phyloP scores from a whole-genome alignment of 2,797 vertebrate genomes.

The Pipistrellus kuhlii region DNA sequence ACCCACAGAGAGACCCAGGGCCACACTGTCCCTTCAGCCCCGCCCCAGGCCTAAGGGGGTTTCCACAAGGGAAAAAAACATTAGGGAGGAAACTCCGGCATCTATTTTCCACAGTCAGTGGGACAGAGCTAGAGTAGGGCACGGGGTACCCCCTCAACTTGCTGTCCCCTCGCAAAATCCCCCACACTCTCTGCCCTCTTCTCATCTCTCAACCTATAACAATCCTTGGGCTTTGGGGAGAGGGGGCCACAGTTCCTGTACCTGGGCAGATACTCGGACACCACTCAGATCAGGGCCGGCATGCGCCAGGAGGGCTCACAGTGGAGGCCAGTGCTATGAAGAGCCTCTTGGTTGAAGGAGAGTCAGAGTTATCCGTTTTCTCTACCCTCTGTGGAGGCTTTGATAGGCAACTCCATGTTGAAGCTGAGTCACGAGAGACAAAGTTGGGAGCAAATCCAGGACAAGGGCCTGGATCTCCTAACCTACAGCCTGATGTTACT shows the following conservation, averaged over 20 bases:
- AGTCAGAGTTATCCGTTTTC: constrained; percentile 25
- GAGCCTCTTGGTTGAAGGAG: not conserved
- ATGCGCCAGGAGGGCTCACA: not conserved
- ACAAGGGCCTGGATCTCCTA: constrained; percentile 22
- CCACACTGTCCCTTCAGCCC: constrained; percentile 33
- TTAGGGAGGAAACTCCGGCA: constrained; percentile 76
- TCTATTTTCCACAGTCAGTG: constrained; percentile 68
- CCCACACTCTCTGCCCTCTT: not conserved
- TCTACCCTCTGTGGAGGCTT: not conserved
- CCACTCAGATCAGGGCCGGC: not conserved
- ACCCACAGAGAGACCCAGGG: constrained; percentile 66
- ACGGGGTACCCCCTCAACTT: constrained; percentile 15
- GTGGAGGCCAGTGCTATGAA: not conserved
- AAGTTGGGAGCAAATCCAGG: constrained; percentile 8
- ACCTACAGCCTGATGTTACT: not conserved
- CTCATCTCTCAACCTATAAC: constrained; percentile 18
- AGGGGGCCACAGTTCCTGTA: not conserved
- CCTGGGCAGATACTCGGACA: not conserved
- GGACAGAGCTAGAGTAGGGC: constrained; percentile 32
- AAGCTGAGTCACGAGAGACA: constrained; percentile 35
- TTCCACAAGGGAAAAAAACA: constrained; percentile 81
- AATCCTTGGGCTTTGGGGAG: constrained; percentile 20
- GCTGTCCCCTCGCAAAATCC: constrained; percentile 31
- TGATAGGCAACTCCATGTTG: constrained; percentile 6
- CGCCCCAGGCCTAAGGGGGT: constrained; percentile 69